Base-by-base conservation (phyloP, 2,113 vertebrate species). In the Clupea harengus region DNA sequence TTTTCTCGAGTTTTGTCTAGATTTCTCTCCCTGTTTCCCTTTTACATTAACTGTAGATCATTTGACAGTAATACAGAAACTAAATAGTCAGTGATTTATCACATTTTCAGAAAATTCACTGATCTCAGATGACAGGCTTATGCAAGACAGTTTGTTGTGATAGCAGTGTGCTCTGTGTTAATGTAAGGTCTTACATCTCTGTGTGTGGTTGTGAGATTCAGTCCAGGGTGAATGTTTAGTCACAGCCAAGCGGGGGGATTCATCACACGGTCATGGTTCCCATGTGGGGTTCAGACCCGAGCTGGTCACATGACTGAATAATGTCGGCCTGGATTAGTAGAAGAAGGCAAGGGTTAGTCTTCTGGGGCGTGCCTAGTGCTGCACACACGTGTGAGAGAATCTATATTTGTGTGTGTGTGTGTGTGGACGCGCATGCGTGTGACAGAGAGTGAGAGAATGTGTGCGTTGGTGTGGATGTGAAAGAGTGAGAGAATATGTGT, bases 371-470 rank as follows among this genome's bases (percentile, higher is more conserved):
- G 72, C 72, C 28, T 78, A 78, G 72, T 44, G 72, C 25, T 39
- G 11, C 75, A 78, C 87, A 89, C 85, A 84, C 78, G 86, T 83
- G 89, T 18, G 87, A n/a, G 13, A 44, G 18, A 44, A 15, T 10
- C 47, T 49, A 49, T 60, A n/a, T 60, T 25, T 28, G 64, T 4
- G 64, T 28, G 64, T 25, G 64, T 4, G 64, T 32, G 64, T 32
- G 64, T 32, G 54, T 57, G 54, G 0, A 9, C 9, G 22, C n/a
- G 60, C 9, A 25, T 64, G 22, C 25, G 60, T 67, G n/a, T 67
- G 60, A 4, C 6, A 25, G 6, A 25, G n/a, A 25, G n/a, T 25
- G 6, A 25, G 60, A n/a, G 22, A n/a, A 8, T 64, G 9, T 64
- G 22, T n/a, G 22, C 9, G 20, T 64, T 3, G 1, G 22, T 64